phyloP scores from a whole-genome alignment of 2,797 vertebrate genomes.

The Lagorchestes hirsutus region DNA sequence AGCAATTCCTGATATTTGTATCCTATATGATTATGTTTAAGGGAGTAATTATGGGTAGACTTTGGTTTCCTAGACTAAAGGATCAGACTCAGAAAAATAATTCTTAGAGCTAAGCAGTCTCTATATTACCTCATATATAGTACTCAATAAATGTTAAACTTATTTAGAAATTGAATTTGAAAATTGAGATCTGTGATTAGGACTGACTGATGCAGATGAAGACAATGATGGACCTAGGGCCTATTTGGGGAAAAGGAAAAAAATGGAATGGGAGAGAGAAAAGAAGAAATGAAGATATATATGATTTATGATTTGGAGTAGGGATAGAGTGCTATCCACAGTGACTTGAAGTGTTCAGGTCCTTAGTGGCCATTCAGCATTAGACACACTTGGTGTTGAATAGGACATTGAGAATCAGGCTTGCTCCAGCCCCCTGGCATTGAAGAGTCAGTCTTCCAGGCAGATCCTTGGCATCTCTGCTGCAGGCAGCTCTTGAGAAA shows the following conservation, averaged over 20 bases:
- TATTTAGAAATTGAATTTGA: not conserved
- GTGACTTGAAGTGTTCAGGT: fast-evolving
- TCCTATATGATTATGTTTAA: not conserved
- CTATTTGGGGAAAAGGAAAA: not conserved
- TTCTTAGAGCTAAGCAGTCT: not conserved
- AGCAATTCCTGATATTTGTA: not conserved
- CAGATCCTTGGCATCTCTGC: not conserved
- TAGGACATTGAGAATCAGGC: not conserved
- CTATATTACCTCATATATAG: not conserved
- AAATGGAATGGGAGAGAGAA: not conserved
- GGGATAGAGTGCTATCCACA: not conserved
- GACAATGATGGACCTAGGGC: not conserved
- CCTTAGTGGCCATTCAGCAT: not conserved
- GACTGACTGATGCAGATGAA: not conserved
- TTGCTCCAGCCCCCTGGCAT: not conserved
- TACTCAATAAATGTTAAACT: not conserved
- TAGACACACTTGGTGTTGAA: not conserved
- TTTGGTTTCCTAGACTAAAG: not conserved
- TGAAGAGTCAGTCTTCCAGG: not conserved
- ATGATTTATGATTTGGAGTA: fast-evolving
- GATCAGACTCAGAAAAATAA: not conserved
- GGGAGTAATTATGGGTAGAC: not conserved
- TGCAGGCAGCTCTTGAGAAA: not conserved
- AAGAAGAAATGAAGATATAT: no score
- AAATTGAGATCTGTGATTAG: not conserved